Base-by-base conservation (phyloP, 1,140 invertebrate species). In the Drosophila lowei region DNA sequence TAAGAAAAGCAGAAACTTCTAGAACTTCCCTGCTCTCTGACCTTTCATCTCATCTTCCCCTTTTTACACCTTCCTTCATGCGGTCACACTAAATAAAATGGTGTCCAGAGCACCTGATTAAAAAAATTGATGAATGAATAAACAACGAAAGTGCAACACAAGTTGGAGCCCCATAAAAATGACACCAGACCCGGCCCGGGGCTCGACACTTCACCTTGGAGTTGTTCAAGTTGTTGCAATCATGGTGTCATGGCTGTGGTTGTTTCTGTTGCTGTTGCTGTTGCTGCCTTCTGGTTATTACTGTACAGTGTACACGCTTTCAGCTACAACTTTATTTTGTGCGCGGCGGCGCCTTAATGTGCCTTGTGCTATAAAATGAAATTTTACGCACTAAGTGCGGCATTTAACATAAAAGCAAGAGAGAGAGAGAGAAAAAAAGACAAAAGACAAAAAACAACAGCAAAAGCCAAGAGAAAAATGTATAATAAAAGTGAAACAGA, bases 261-360 rank as follows among this genome's bases (percentile, higher is more conserved):
- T 57, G 11, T 13, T 11, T 11, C 0, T 34, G 34, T 68, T 44
- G n/a, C 18, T 55, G 72, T 50, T 58, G 66, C 42, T 53, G 50
- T 9, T 72, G 59, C 9, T 15, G 34, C 30, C 53, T 15, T 43
- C 28, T 8, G 79, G 47, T 72, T 78, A 79, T 74, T 79, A 70
- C 48, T 79, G 76, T 79, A 79, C 73, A 55, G 21, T 64, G 61
- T 66, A 66, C 71, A 25, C 67, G 66, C 61, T 72, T 77, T 64
- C 65, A 43, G 56, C 70, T 64, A 71, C 65, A 81, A 81, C 83
- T 86, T 85, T 53, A 86, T 86, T 85, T 88, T 77, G 76, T 71
- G 49, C 65, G 47, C 43, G 49, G 44, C 47, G 49, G 44, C 59
- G 43, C 56, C 62, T 85, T 63, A 67, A 79, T 72, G 64, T 38